Conservation (phyloP, 2,797 vertebrate genomes). For the Cyprinella venusta region DNA sequence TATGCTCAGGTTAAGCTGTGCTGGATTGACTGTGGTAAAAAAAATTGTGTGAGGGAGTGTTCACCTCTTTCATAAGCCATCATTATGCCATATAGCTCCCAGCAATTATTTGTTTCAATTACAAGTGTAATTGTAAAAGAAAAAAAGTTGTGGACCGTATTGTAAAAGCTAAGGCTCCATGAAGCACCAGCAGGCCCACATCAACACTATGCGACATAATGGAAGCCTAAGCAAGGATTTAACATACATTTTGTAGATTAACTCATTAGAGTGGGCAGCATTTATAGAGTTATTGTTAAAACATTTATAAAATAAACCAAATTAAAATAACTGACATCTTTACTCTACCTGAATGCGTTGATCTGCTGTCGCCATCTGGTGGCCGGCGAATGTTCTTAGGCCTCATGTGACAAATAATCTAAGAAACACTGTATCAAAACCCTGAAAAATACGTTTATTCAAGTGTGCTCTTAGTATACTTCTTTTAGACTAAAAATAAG, state of each 20-base stretch:
- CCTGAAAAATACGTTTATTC: no score
- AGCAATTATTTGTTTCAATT: neutral
- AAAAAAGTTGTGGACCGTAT: neutral
- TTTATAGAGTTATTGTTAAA: neutral
- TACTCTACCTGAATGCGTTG: neutral
- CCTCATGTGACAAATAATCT: neutral
- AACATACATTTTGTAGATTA: neutral
- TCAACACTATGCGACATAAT: neutral
- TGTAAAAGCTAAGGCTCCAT: neutral
- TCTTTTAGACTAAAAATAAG: no score
- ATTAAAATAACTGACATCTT: neutral
- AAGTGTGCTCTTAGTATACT: no score
- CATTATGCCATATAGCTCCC: neutral
- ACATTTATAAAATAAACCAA: neutral
- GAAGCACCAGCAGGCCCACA: neutral
- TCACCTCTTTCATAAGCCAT: neutral
- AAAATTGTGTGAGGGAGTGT: neutral
- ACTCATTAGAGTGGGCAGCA: neutral
- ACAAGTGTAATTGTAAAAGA: neutral
- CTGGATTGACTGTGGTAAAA: neutral
- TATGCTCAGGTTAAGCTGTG: neutral
- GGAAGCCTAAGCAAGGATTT: neutral
- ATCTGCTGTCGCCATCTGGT: neutral
- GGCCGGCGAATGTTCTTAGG: neutral
- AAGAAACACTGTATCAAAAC: no score